These are phyloP conservation scores for Muricea muricata DNA, from an alignment of 92 coral and sea anemone species.

Conservation along the genomic window DNA sequence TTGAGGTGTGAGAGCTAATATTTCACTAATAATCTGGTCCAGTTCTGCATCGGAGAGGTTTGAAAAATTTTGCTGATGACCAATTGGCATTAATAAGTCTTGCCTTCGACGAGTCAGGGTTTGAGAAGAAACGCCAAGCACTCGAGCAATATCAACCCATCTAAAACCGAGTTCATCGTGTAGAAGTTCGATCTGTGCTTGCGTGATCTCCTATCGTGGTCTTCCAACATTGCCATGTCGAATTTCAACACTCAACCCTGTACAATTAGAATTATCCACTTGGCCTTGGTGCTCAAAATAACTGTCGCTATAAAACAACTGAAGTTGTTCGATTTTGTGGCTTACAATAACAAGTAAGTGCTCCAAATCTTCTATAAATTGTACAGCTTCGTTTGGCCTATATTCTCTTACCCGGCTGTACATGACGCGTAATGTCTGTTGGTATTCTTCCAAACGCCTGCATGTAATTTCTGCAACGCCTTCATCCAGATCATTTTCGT, in stretches of 20 bases:
- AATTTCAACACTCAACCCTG: background rate
- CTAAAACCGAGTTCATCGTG: background rate
- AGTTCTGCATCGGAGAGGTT: background rate
- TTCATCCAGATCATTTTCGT: no score
- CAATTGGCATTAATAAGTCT: background rate
- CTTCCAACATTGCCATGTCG: constrained; percentile 13
- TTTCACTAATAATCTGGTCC: constrained; percentile 6
- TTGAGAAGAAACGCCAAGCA: background rate
- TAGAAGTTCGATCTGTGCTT: background rate
- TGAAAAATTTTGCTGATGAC: constrained; percentile 14
- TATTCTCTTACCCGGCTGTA: no score
- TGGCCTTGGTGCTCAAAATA: no score
- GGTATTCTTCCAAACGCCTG: no score
- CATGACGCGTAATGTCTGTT: no score
- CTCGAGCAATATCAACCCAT: constrained; percentile 19
- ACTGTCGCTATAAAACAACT: no score
- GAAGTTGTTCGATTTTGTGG: no score
- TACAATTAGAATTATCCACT: background rate
- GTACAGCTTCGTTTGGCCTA: no score
- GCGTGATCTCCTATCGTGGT: constrained; percentile 10
- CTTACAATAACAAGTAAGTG: no score
- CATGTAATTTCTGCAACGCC: no score
- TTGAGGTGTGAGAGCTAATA: background rate
- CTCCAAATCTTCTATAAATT: no score
- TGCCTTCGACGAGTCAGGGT: constrained; percentile 16